Conservation (phyloP, 2,888 invertebrate genomes). For the Clepsis dumicolana region DNA sequence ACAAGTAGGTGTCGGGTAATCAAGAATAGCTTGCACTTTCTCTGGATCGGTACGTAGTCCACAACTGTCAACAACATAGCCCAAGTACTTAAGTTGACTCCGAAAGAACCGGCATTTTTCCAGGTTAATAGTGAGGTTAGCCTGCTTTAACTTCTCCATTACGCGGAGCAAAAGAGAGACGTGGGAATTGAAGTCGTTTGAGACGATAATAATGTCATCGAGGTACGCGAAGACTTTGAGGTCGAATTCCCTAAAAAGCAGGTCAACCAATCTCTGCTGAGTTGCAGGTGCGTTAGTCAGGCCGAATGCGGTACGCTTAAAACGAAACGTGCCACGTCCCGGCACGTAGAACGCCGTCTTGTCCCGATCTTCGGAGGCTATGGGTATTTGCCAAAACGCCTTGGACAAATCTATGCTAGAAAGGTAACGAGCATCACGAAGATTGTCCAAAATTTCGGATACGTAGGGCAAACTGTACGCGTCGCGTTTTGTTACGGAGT, state of each 20-base stretch:
- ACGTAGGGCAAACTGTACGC: not conserved
- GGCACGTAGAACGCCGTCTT: no score
- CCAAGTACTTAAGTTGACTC: slow-evolving; percentile 38
- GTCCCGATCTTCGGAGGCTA: no score
- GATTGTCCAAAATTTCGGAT: not conserved
- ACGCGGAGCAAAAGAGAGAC: slow-evolving; percentile 45
- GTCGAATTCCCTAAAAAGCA: slow-evolving; percentile 45
- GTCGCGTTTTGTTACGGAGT: not conserved
- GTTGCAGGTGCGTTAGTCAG: slow-evolving; percentile 11
- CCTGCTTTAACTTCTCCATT: slow-evolving; percentile 43
- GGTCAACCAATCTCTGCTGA: slow-evolving; percentile 35
- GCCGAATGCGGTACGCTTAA: no score
- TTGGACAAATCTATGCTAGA: slow-evolving; percentile 38
- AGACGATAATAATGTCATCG: slow-evolving; percentile 47
- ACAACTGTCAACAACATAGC: slow-evolving; percentile 46
- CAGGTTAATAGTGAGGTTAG: slow-evolving; percentile 47
- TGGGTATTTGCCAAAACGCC: no score
- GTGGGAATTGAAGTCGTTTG: slow-evolving; percentile 21
- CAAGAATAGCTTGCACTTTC: slow-evolving; percentile 42
- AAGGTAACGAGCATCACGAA: not conserved
- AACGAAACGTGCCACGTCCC: no score
- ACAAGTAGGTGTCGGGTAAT: slow-evolving; percentile 6
- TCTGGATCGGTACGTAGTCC: slow-evolving; percentile 50
- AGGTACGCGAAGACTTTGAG: slow-evolving; percentile 44
- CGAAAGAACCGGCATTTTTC: slow-evolving; percentile 9